Evolutionary conservation across 2,888 invertebrate genomes (phyloP).

Genomic region (Drepana falcataria): DNA sequence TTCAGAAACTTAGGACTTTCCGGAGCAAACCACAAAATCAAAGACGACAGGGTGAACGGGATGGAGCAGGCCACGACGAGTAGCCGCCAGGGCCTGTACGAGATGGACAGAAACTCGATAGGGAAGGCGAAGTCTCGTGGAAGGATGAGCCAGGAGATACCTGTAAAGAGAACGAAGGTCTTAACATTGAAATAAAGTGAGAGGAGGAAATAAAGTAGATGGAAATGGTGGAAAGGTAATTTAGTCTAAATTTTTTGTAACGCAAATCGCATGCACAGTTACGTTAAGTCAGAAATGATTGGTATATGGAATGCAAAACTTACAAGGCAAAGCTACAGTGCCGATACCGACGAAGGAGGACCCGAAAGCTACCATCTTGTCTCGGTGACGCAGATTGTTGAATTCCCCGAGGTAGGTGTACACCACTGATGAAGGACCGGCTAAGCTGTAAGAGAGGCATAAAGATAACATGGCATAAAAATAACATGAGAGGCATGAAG

Average conservation of each 20-base stretch:
- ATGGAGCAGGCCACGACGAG: conserved; percentile 82
- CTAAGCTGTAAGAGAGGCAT: conserved; percentile 40
- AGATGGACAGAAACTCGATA: conserved; percentile 68
- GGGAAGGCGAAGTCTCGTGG: conserved; percentile 74
- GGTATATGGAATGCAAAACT: conserved; percentile 10
- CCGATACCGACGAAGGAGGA: conserved; percentile 71
- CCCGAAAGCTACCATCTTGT: conserved; percentile 73
- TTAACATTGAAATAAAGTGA: background rate
- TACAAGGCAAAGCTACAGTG: conserved; percentile 78
- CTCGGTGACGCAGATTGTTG: conserved; percentile 64
- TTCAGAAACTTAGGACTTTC: conserved; percentile 89
- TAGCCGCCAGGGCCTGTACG: conserved; percentile 86
- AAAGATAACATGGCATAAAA: background rate
- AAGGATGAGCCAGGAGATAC: conserved; percentile 83
- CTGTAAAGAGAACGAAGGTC: conserved; percentile 46
- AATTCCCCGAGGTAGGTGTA: conserved; percentile 81
- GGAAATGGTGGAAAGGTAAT: no score
- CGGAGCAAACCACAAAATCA: conserved; percentile 80
- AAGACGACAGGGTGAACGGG: conserved; percentile 80
- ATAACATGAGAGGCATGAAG: no score
- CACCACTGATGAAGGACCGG: conserved; percentile 75
- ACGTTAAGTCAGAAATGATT: no score
- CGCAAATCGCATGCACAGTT: no score
- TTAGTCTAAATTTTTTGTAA: no score
- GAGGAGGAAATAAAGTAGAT: no score